A percentile compares a stretch with the other conserved stretches of the same genome.
These are phyloP conservation scores for Hycleus phaleratus DNA, from an alignment of 1,140 invertebrate genomes.

Conservation along the genomic window DNA sequence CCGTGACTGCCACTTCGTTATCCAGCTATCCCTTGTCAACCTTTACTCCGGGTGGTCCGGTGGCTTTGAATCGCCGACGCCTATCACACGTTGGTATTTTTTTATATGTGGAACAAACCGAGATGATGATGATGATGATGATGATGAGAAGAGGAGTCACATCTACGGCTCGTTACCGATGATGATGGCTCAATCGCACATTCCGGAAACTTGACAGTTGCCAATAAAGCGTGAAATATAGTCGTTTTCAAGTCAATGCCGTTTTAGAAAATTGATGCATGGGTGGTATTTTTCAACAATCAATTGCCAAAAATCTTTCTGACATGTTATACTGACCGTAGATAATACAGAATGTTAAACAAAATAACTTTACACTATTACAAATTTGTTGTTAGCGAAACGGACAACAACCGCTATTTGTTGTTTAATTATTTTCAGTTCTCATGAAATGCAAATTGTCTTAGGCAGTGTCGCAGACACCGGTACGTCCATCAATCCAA, in stretches of 20 bases:
- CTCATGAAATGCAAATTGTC: too few species aligned
- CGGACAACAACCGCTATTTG: too few species aligned
- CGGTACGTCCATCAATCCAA: not conserved
- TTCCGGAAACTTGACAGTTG: slow-evolving; percentile 9
- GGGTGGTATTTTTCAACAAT: not conserved
- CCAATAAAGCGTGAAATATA: not conserved
- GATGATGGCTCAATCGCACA: slow-evolving; percentile 31
- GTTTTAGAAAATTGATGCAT: not conserved
- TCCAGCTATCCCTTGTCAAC: slow-evolving; percentile 26
- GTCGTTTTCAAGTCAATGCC: not conserved
- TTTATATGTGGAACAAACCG: too few species aligned
- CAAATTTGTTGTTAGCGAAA: too few species aligned
- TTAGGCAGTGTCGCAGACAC: not conserved
- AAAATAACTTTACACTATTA: too few species aligned
- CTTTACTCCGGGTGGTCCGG: slow-evolving; percentile 24
- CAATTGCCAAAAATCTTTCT: too few species aligned
- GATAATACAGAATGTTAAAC: too few species aligned
- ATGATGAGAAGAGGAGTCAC: not conserved
- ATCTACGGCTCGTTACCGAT: slow-evolving; percentile 24
- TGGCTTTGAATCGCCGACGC: slow-evolving; percentile 16
- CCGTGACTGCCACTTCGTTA: slow-evolving; percentile 26
- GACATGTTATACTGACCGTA: too few species aligned
- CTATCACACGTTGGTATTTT: not conserved
- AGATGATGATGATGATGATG: too few species aligned
- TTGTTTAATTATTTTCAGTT: too few species aligned